phyloP scores from a whole-genome alignment of 2,888 invertebrate genomes.

The Eubasilissa splendida region DNA sequence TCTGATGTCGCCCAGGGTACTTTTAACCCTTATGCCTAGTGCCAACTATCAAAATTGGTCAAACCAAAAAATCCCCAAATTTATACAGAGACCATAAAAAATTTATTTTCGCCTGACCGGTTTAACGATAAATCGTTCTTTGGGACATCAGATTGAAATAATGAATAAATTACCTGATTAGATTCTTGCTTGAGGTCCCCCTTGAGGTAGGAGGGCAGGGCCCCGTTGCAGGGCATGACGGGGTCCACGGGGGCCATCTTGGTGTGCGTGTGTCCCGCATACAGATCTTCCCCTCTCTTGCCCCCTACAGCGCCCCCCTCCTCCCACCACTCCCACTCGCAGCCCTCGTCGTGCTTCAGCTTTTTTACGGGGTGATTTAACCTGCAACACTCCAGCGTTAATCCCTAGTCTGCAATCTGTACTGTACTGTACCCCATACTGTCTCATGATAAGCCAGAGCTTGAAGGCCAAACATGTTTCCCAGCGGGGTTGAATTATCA shows the following conservation, averaged over 20 bases:
- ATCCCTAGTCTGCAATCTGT: background rate
- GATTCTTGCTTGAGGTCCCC: slow-evolving; percentile 75
- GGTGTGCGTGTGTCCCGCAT: slow-evolving; percentile 75
- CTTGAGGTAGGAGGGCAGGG: slow-evolving; percentile 62
- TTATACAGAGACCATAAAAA: too few species aligned
- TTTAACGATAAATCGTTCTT: too few species aligned
- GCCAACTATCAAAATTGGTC: too few species aligned
- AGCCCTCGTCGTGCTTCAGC: slow-evolving; percentile 77
- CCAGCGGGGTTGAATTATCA: slow-evolving; percentile 42
- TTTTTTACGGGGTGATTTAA: slow-evolving; percentile 93
- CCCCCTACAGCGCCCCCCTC: slow-evolving; percentile 59
- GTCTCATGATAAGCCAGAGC: slow-evolving; percentile 44
- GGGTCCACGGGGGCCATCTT: slow-evolving; percentile 68
- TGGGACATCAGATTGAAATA: slow-evolving; percentile 31
- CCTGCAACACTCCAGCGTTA: slow-evolving; percentile 69
- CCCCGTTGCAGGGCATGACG: slow-evolving; percentile 60
- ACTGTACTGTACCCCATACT: slow-evolving; percentile 47
- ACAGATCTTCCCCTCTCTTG: slow-evolving; percentile 69
- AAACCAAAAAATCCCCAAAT: too few species aligned
- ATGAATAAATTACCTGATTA: slow-evolving; percentile 37
- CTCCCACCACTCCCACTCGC: slow-evolving; percentile 48
- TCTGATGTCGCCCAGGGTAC: too few species aligned
- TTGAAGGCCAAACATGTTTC: slow-evolving; percentile 46
- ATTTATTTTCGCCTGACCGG: too few species aligned
- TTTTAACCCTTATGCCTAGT: too few species aligned